Evolutionary conservation across 2,113 vertebrate species (phyloP).

Genomic region (human): DNA sequence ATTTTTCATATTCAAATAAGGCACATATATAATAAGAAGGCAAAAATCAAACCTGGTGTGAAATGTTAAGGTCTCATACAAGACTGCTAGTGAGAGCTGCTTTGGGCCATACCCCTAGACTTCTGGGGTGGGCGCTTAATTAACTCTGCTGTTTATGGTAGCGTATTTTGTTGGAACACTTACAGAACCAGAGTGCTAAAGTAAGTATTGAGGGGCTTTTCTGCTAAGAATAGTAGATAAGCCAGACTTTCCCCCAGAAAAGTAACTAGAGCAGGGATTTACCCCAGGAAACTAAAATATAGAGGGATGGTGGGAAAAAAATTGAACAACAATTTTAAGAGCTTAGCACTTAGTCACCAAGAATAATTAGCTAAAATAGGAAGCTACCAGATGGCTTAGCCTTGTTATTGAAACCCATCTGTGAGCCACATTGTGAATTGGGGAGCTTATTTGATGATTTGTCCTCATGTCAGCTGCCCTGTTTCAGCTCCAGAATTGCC

Average conservation of each 20-base stretch:
- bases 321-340: conserved; percentile 66
- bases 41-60: not conserved
- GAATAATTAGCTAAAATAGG: conserved; percentile 73
- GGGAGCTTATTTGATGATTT: conserved; percentile 18
- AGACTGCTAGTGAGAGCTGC: not conserved
- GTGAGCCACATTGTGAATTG: conserved; percentile 20
- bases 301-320: conserved; percentile 39
- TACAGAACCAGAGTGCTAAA: not conserved
- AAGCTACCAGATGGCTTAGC: conserved; percentile 64
- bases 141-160: not conserved
- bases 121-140: not conserved
- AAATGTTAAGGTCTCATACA: not conserved
- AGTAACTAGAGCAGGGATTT: conserved; percentile 45
- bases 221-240: conserved; percentile 53
- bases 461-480: not conserved
- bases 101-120: not conserved
- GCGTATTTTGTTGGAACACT: conserved; percentile 39
- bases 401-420: conserved; percentile 60
- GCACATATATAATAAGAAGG: not conserved
- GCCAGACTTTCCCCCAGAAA: conserved; percentile 20
- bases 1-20: not conserved
- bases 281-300: conserved; percentile 61
- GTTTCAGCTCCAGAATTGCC: not conserved
- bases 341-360: conserved; percentile 67
- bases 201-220: conserved; percentile 22